phyloP scores from a whole-genome alignment of 2,797 vertebrate genomes.

The Micromesistius poutassou region DNA sequence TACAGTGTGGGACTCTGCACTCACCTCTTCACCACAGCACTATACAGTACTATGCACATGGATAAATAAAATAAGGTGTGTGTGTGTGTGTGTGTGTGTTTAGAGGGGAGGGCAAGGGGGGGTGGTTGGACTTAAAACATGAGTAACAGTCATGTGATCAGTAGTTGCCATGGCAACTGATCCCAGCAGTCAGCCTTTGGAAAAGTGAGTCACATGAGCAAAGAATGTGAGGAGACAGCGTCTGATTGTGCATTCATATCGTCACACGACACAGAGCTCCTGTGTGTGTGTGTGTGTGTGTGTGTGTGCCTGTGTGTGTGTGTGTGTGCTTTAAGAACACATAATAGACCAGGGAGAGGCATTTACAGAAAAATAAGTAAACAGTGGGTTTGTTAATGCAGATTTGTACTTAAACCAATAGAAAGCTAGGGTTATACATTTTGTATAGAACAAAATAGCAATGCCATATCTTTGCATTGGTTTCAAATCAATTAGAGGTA shows the following conservation, averaged over 20 bases:
- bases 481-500: neutral
- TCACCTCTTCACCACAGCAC: conserved; percentile 44
- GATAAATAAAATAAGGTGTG: conserved; percentile 1
- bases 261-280: conserved; percentile 16
- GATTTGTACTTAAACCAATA: too few species aligned
- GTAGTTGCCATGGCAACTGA: conserved; percentile 78
- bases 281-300: conserved; percentile 11
- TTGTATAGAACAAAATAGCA: neutral
- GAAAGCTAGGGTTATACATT: neutral
- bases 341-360: too few species aligned
- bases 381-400: too few species aligned
- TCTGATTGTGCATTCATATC: conserved; percentile 54
- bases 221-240: conserved; percentile 65
- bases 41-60: conserved; percentile 14
- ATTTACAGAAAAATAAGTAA: too few species aligned
- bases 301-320: neutral
- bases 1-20: neutral
- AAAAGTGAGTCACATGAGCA: conserved; percentile 78
- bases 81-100: conserved; percentile 1
- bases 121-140: conserved; percentile 40
- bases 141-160: conserved; percentile 77
- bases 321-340: neutral
- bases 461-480: neutral
- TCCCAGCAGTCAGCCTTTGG: conserved; percentile 73
- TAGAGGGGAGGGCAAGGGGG: conserved; percentile 15